Conservation (phyloP, 2,888 invertebrate species). For the Perithous albicinctus region DNA sequence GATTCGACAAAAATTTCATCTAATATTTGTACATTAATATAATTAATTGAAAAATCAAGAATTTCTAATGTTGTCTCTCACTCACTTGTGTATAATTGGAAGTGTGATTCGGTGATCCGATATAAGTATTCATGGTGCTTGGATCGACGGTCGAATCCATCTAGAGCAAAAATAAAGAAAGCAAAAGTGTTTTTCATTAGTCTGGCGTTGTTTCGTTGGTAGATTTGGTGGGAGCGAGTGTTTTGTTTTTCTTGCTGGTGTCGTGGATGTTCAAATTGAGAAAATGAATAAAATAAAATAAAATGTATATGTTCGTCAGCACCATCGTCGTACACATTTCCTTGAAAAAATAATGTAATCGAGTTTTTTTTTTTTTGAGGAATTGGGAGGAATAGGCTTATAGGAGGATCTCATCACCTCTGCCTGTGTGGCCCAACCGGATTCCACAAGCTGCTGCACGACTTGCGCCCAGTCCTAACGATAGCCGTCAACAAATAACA, state of each 20-base stretch:
- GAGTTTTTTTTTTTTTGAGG: not conserved
- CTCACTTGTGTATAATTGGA: slow-evolving; percentile 84
- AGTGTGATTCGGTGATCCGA: slow-evolving; percentile 84
- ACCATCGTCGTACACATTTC: slow-evolving; percentile 17
- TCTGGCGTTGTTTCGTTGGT: not conserved
- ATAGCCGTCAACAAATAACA: slow-evolving; percentile 83
- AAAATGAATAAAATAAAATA: slow-evolving; percentile 18
- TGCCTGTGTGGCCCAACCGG: slow-evolving; percentile 92
- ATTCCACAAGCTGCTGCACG: slow-evolving; percentile 94
- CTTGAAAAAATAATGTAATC: slow-evolving; percentile 39
- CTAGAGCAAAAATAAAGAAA: slow-evolving; percentile 78
- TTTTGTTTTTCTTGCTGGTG: slow-evolving; percentile 17
- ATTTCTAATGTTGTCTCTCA: slow-evolving; percentile 15
- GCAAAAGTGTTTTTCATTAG: slow-evolving; percentile 10
- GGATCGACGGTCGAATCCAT: slow-evolving; percentile 85
- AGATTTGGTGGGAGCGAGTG: not conserved
- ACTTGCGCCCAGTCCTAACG: slow-evolving; percentile 93
- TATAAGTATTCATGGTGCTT: slow-evolving; percentile 82
- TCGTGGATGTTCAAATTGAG: slow-evolving; percentile 17
- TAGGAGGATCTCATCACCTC: slow-evolving; percentile 87
- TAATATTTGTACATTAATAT: not conserved
- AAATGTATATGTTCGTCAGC: slow-evolving; percentile 52
- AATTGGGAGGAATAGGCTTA: slow-evolving; percentile 58
- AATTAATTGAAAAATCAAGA: not conserved
- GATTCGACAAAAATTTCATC: no score